These are phyloP conservation scores for Ctenicera cuprea DNA, from an alignment of 2,888 invertebrate species.

Conservation along the genomic window DNA sequence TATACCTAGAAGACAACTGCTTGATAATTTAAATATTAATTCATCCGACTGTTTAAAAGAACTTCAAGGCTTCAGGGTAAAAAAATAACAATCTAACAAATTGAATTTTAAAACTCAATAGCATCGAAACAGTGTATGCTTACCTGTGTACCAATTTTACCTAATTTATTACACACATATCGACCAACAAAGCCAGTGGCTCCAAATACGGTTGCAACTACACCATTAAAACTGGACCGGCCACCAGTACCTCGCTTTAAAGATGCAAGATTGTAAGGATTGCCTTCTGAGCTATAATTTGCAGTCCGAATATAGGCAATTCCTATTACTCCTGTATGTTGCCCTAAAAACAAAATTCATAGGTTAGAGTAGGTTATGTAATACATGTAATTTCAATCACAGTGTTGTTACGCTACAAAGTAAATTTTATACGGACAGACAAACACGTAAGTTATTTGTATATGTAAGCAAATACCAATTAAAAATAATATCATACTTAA, in stretches of 20 bases:
- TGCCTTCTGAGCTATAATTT: constrained; percentile 75
- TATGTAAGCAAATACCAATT: background rate
- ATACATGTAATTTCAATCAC: constrained; percentile 39
- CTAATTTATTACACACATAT: constrained; percentile 91
- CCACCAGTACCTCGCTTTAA: constrained; percentile 92
- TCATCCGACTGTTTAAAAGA: no score
- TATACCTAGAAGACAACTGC: no score
- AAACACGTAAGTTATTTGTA: background rate
- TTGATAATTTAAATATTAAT: no score
- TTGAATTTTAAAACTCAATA: background rate
- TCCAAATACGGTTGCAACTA: constrained; percentile 99
- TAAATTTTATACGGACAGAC: no score
- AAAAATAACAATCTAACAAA: no score
- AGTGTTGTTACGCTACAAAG: no score
- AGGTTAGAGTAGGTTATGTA: constrained; percentile 62
- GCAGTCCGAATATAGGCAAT: constrained; percentile 66
- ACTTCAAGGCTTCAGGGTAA: no score
- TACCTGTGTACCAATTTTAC: constrained; percentile 90
- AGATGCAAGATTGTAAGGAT: constrained; percentile 78
- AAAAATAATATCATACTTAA: constrained; percentile 63
- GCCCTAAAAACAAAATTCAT: constrained; percentile 60
- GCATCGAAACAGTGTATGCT: constrained; percentile 32
- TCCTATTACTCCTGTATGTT: constrained; percentile 65
- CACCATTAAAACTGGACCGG: constrained; percentile 96
- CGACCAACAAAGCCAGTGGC: constrained; percentile 92